phyloP scores from a whole-genome alignment of 2,113 vertebrate species.

The Cnemophilus loriae region DNA sequence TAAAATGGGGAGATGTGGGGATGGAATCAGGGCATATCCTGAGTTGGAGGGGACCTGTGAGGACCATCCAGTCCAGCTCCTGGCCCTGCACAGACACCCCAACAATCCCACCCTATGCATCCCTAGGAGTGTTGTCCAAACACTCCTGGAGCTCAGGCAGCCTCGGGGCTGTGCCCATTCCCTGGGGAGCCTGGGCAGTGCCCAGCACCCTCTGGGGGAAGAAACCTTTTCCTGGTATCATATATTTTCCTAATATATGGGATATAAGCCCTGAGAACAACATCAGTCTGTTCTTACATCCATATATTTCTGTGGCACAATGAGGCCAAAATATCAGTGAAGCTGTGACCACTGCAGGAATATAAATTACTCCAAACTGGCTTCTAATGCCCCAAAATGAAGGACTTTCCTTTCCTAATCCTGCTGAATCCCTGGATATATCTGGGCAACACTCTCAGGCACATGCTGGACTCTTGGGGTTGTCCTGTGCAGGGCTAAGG shows the following conservation, averaged over 20 bases:
- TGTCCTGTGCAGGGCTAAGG: neutral
- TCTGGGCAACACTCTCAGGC: neutral
- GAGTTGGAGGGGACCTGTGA: too few species aligned
- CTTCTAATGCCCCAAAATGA: neutral
- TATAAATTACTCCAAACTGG: neutral
- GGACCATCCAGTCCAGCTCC: neutral
- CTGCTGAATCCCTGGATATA: neutral
- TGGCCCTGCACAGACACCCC: neutral
- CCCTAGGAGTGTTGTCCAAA: neutral
- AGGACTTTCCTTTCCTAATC: neutral
- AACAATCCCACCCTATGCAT: neutral
- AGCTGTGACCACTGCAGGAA: neutral
- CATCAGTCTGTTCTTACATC: neutral
- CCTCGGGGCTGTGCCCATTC: neutral
- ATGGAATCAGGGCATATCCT: neutral
- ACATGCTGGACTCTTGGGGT: neutral
- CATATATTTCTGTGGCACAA: neutral
- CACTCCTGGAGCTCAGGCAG: fast-evolving
- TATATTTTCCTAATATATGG: neutral
- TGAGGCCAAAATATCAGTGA: neutral
- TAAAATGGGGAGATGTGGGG: neutral
- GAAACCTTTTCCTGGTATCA: neutral
- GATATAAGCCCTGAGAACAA: neutral
- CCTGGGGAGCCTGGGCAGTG: neutral
- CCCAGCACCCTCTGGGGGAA: neutral